phyloP scores from a whole-genome alignment of 2,888 invertebrate species.

The Perizoma flavofasciatum region DNA sequence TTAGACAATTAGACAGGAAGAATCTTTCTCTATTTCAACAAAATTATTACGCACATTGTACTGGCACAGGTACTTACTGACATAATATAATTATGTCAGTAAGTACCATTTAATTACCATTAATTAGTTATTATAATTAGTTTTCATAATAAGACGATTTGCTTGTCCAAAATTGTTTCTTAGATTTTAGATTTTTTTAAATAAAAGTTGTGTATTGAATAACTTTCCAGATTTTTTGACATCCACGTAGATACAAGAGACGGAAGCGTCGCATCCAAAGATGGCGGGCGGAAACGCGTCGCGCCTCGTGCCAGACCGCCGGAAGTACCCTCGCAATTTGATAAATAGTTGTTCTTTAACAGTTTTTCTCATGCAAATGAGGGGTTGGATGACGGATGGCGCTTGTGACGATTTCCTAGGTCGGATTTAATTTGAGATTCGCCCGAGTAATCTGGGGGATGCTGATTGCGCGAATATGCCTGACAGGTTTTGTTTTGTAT shows the following conservation, averaged over 20 bases:
- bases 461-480: constrained; percentile 58
- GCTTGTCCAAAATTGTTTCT: too few relatives aligned
- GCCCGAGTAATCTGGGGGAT: constrained; percentile 65
- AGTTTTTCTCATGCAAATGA: constrained; percentile 84
- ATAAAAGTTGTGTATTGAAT: too few relatives aligned
- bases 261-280: constrained; percentile 60
- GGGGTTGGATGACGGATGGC: constrained; percentile 80
- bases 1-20: too few relatives aligned
- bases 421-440: constrained; percentile 80
- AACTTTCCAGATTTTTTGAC: constrained; percentile 40
- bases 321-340: constrained; percentile 80
- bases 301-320: constrained; percentile 81
- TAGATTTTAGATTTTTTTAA: too few relatives aligned
- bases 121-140: too few relatives aligned
- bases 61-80: too few relatives aligned
- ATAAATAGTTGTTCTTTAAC: constrained; percentile 83
- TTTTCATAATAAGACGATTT: too few relatives aligned
- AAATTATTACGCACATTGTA: too few relatives aligned
- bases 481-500: constrained; percentile 36
- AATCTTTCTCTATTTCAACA: too few relatives aligned
- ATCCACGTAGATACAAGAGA: constrained; percentile 6
- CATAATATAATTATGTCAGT: too few relatives aligned
- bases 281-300: constrained; percentile 78
- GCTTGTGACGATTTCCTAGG: constrained; percentile 81
- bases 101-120: too few relatives aligned